These are phyloP conservation scores for Heteromormyrus szaboi DNA, from an alignment of 2,797 vertebrate genomes.

Conservation along the genomic window DNA sequence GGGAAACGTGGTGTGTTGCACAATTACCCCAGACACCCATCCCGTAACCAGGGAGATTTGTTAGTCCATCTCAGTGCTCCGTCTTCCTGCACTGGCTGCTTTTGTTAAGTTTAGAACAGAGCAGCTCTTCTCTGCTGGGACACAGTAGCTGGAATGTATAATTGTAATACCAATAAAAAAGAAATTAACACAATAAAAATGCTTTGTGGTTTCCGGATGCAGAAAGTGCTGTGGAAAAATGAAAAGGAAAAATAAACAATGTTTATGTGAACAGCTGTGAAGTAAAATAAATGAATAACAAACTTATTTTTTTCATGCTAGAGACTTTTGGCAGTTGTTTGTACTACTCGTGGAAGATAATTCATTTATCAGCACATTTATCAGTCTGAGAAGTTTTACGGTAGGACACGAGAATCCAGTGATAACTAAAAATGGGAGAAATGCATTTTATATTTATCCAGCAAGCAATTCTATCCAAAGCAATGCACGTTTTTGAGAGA, in stretches of 20 bases:
- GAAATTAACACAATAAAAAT: neutral
- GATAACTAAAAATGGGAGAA: neutral
- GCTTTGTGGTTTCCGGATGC: neutral
- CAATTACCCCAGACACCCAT: neutral
- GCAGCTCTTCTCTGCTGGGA: neutral
- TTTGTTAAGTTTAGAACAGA: constrained; percentile 3
- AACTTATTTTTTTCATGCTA: neutral
- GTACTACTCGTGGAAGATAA: neutral
- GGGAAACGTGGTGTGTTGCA: neutral
- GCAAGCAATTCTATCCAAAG: neutral
- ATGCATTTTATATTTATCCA: neutral
- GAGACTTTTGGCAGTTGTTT: neutral
- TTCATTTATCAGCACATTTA: neutral
- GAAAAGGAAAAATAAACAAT: neutral
- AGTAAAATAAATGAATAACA: neutral
- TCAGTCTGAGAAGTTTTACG: neutral
- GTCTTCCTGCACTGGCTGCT: neutral
- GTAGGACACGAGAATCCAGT: neutral
- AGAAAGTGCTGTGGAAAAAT: neutral
- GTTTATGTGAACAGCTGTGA: neutral
- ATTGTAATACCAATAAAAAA: neutral
- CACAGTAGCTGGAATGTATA: neutral
- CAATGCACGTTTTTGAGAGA: neutral
- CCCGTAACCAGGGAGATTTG: neutral
- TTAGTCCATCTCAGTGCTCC: neutral